Evolutionary conservation across 2,888 invertebrate species (phyloP), one percentile per base, ranked within the genome.

Genomic region (Pimpla rufipes): DNA sequence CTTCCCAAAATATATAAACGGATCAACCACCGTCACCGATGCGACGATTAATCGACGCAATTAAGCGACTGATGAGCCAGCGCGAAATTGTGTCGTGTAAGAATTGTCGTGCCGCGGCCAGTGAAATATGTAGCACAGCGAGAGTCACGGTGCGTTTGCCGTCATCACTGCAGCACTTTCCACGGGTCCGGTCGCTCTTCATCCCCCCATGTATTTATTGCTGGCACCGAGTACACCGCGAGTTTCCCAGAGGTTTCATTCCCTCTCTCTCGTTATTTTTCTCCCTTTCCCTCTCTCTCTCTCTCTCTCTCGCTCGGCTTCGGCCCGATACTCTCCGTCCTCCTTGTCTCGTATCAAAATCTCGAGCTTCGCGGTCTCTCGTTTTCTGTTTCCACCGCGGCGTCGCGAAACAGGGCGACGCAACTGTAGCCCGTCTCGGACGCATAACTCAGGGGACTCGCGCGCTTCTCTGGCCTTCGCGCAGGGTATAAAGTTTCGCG

Each of bases 401-500:
- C 35, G 16, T 73, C 45, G 59, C 45, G 71, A 57, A 71, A 59
- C 71, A 59, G 42, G 71, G 45, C 59, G 73, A 73, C 45, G 57
- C 45, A 59, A 59, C 71, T 59, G 59, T 29, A 29, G 29, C 5
- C 42, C 29, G 70, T 67, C 57, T 67, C 67, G 77, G 59, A 77
- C 71, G 70, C 59, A 73, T 77, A 66, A 70, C 66, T 73, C 67
- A 67, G 11, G 64, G 52, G 62, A 71, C 55, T 59, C 35, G 40
- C 42, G 77, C 57, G 47, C 47, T 45, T 55, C 67, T 67, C 77
- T 40, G 40, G 35, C 40, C 52, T 66, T 47, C n/a, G n/a, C n/a
- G n/a, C n/a, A n/a, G 64, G 45, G 52, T 80, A 62, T 81, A 79
- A 71, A 71, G 55, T 74, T 79, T 75, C 42, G 45, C 45, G 45